Evolutionary conservation across 2,113 vertebrate species (phyloP), one percentile per base, ranked within the genome.

Genomic region (Gopherus flavomarginatus): DNA sequence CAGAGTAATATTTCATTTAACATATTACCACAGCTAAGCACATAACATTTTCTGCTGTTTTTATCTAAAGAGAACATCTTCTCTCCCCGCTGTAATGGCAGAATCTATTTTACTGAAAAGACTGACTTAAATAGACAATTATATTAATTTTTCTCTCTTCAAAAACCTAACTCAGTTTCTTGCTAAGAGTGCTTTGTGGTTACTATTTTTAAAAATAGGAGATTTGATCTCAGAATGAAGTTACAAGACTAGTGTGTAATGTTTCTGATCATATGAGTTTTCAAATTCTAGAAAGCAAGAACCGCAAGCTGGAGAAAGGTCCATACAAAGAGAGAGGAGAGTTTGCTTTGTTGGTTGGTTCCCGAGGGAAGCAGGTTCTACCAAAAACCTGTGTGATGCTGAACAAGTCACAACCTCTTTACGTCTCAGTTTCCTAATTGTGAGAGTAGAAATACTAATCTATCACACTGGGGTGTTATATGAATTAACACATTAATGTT

Each of bases 361-460:
- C 13, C 89, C 52, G 47, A 86, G 69, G 50, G 81, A 62, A 86
- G 27, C 26, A 2, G 1, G 13, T 6, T 85, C 53, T 95, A 44
- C 62, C 81, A 95, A 92, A 96, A 90, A 78, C 3, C 5, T 52
- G 44, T 78, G 29, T 87, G 78, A 93, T 72, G n/a, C n/a, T n/a
- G 65, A 38, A n/a, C 65, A 72, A 38, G 22, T 91, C 62, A 95
- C 53, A 78, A 47, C 83, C 65, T 44, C 42, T 83, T 75, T 91
- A 31, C 44, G 42, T 86, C 92, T 91, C 90, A 91, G 86, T 91
- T 96, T 96, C 86, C 22, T 93, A 13, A 27, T 91, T 2, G 0
- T 24, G 56, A 88, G 93, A 92, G 57, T 62, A 85, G 91, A 83
- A 96, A 94, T 54, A 57, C 79, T 59, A 56, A 88, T 81, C 35